These are phyloP conservation scores for pig (Sus scrofa) DNA, from an alignment of 2,113 vertebrate genomes.

Conservation along the genomic window T2T-Sscrofa CM000825.6:55987001-55987500, in stretches of 20 bases:
- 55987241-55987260: not conserved
- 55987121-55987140: no score
- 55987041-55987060: no score
- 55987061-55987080: no score
- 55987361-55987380: not conserved
- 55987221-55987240: not conserved
- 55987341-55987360: not conserved
- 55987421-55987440: not conserved
- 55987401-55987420: not conserved
- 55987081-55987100: no score
- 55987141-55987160: no score
- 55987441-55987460: not conserved
- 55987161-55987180: not conserved
- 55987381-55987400: not conserved
- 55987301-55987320: not conserved
- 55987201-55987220: not conserved
- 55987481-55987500: not conserved
- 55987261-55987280: not conserved
- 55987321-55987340: not conserved
- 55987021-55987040: no score
- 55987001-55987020: no score
- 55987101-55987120: no score
- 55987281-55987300: not conserved
- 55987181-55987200: not conserved
- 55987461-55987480: not conserved